Conservation (phyloP, 2,797 vertebrate genomes). For the Sus cebifrons region DNA sequence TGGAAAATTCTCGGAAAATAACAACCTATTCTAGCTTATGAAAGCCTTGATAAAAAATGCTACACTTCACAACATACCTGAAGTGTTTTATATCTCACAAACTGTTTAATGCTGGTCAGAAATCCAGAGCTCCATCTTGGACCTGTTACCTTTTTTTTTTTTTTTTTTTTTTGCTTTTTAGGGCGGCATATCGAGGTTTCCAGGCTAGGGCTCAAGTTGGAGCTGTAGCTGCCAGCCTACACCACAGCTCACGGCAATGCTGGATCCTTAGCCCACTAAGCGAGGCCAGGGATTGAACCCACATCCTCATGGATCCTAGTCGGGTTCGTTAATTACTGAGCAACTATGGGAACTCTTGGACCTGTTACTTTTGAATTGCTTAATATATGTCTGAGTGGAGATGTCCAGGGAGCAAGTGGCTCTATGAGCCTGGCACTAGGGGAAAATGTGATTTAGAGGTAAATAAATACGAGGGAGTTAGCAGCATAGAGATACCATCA, state of each 20-base stretch:
- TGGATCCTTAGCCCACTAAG: too few relatives aligned
- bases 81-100: background rate
- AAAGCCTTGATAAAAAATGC: background rate
- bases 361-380: background rate
- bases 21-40: background rate
- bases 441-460: background rate
- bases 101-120: background rate
- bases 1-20: slow-evolving; percentile 18
- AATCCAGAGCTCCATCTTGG: slow-evolving; percentile 18
- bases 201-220: too few relatives aligned
- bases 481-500: background rate
- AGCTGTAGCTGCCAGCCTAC: too few relatives aligned
- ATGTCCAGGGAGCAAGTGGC: background rate
- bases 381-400: background rate
- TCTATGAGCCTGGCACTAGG: background rate
- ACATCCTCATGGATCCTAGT: too few relatives aligned
- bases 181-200: too few relatives aligned
- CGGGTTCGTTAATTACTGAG: too few relatives aligned
- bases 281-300: too few relatives aligned
- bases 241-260: too few relatives aligned
- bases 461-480: background rate
- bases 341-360: background rate
- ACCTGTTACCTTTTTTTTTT: background rate
- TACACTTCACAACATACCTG: background rate
- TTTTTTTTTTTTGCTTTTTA: too few relatives aligned